A percentile compares a stretch with the other conserved stretches of the same genome.
phyloP scores from a whole-genome alignment of 2,797 vertebrate genomes.

The Pangasius djambal region DNA sequence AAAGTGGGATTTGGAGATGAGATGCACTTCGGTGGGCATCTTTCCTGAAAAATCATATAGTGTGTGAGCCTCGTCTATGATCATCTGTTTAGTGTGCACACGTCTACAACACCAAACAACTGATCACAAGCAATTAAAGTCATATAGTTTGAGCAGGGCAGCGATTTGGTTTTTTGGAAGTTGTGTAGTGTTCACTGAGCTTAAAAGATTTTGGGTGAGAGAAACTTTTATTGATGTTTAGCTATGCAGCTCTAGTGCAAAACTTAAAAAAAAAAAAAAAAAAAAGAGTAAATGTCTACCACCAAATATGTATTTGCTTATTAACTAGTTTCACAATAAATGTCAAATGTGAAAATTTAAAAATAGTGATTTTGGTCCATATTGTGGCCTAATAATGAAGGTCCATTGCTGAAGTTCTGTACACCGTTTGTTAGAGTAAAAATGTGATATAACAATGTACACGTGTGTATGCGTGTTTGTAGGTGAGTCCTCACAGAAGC shows the following conservation, averaged over 20 bases:
- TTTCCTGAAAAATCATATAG: not conserved
- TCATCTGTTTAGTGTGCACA: not conserved
- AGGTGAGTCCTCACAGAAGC: constrained; percentile 59
- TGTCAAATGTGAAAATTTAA: no score
- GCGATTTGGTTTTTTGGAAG: not conserved
- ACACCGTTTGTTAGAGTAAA: not conserved
- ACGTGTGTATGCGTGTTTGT: constrained; percentile 11
- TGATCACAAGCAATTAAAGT: not conserved
- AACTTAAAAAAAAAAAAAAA: no score
- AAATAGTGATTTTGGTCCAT: not conserved
- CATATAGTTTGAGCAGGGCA: not conserved
- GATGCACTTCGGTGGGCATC: no score
- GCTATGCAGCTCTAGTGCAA: no score
- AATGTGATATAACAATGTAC: not conserved
- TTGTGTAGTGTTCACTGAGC: not conserved
- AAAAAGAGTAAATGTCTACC: not conserved
- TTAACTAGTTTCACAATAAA: no score
- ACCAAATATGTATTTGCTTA: not conserved
- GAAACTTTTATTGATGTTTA: no score
- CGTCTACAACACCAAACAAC: not conserved
- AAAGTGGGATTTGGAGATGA: not conserved
- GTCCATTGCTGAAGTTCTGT: not conserved
- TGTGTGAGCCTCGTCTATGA: not conserved
- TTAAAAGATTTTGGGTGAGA: not conserved
- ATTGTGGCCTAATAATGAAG: not conserved